A percentile compares a stretch with the other conserved stretches of the same genome.
Conservation (phyloP, 2,113 vertebrate genomes). For the Uria lomvia region DNA sequence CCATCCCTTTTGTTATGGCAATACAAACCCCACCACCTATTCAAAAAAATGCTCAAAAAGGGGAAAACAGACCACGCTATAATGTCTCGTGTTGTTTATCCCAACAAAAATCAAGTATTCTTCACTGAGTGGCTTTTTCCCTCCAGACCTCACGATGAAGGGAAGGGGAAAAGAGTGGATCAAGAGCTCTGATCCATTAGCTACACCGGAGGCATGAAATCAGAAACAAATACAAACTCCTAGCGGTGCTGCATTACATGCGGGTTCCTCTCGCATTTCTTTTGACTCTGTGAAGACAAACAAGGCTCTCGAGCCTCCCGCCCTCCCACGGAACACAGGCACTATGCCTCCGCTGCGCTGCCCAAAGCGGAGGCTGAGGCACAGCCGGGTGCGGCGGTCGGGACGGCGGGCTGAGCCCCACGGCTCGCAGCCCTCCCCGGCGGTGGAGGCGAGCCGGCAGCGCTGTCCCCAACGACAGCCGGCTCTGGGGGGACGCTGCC, state of each 20-base stretch:
- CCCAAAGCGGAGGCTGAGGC: not conserved
- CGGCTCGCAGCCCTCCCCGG: not conserved
- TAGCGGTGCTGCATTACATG: not conserved
- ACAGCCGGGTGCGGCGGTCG: not conserved
- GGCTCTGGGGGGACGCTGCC: not conserved
- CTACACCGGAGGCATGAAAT: not conserved
- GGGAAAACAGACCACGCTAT: not conserved
- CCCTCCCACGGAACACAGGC: not conserved
- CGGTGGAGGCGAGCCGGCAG: not conserved
- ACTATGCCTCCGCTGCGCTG: not conserved
- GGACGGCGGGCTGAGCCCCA: not conserved
- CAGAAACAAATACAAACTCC: conserved; percentile 42
- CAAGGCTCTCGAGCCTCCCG: not conserved
- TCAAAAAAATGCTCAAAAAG: not conserved
- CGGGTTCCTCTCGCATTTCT: not conserved
- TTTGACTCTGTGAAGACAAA: not conserved
- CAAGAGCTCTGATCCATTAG: not conserved
- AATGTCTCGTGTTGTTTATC: not conserved
- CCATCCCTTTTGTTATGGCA: conserved; percentile 47
- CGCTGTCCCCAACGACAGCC: not conserved
- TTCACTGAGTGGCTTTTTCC: not conserved
- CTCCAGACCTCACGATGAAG: conserved; percentile 6
- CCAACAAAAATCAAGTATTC: not conserved
- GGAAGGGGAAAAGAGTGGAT: not conserved
- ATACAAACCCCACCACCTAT: not conserved